These are phyloP conservation scores for Operophtera brumata DNA, from an alignment of 2,888 invertebrate species.

Conservation along the genomic window DNA sequence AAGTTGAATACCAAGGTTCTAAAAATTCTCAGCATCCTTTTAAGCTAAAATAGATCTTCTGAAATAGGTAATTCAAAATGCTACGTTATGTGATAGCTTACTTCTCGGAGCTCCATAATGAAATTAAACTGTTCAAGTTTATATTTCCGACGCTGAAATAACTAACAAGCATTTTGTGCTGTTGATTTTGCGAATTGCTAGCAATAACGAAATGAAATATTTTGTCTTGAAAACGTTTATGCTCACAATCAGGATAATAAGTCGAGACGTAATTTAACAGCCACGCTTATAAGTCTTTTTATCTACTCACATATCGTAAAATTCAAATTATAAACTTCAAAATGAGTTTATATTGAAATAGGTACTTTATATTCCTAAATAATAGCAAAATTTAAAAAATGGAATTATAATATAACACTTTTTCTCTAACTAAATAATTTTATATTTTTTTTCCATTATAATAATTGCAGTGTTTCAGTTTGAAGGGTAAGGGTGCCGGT, in stretches of 20 bases:
- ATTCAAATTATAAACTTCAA: too few relatives aligned
- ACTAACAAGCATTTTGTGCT: conserved; percentile 41
- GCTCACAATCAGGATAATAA: conserved; percentile 25
- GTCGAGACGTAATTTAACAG: conserved; percentile 16
- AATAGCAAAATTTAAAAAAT: too few relatives aligned
- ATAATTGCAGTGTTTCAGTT: too few relatives aligned
- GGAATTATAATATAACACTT: too few relatives aligned
- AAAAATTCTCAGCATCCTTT: not conserved
- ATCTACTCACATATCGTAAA: too few relatives aligned
- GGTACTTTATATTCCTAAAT: too few relatives aligned
- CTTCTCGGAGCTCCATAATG: conserved; percentile 18
- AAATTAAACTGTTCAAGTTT: conserved; percentile 31
- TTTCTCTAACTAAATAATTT: too few relatives aligned
- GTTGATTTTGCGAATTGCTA: conserved; percentile 39
- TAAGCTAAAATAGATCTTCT: not conserved
- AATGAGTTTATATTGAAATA: too few relatives aligned
- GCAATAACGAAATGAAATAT: conserved; percentile 32
- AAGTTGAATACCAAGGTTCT: too few relatives aligned
- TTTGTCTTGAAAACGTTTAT: conserved; percentile 30
- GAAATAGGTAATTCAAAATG: conserved; percentile 9
- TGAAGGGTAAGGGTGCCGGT: too few relatives aligned
- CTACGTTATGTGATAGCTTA: conserved; percentile 18
- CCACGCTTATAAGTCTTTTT: too few relatives aligned
- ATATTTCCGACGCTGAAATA: conserved; percentile 39
- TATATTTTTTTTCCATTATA: too few relatives aligned